Base-by-base conservation (phyloP, 2,888 invertebrate species). In the Drosophila hamatofila region DNA sequence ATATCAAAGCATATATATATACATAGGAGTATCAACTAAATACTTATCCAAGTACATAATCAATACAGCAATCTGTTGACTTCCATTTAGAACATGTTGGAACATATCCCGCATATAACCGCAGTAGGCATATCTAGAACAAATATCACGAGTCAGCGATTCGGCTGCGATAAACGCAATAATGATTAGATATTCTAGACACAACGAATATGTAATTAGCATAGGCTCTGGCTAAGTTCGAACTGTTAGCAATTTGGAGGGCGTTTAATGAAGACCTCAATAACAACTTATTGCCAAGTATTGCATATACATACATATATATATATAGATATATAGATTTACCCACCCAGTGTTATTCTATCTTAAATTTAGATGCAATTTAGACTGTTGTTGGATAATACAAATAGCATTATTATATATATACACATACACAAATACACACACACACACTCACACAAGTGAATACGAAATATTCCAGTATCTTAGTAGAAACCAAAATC, bases 301-400 rank as follows among this genome's bases (percentile, higher is more conserved):
- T 75, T 78, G 59, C 69, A 75, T 65, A 66, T 42, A 60, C 51
- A 59, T 42, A 52, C 25, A 37, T 25, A 54, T 27, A 64, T 52
- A 51, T 41, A 37, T 37, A 39, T 41, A 54, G 5, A 55, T 25
- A 64, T 54, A 54, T 54, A 33, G 37, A 54, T 54, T 25, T 67
- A 78, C 83, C 83, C 85, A 83, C 80, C 83, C 84, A 80, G 75
- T 83, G 83, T 83, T 85, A 83, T 66, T 66, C 66, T 78, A 83
- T 76, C 78, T 74, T 80, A 82, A 66, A 60, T 72, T 83, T 84
- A 83, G 74, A 70, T 77, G 70, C 80, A 72, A 85, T 71, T 82
- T 84, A 84, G 84, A 86, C 84, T 84, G 86, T 84, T 84, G 82
- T 83, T 86, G 76, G 71, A 82, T 83, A 81, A 76, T 80, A 69